These are phyloP conservation scores for Matsumyia berberina DNA, from an alignment of 2,888 invertebrate genomes.

Conservation along the genomic window DNA sequence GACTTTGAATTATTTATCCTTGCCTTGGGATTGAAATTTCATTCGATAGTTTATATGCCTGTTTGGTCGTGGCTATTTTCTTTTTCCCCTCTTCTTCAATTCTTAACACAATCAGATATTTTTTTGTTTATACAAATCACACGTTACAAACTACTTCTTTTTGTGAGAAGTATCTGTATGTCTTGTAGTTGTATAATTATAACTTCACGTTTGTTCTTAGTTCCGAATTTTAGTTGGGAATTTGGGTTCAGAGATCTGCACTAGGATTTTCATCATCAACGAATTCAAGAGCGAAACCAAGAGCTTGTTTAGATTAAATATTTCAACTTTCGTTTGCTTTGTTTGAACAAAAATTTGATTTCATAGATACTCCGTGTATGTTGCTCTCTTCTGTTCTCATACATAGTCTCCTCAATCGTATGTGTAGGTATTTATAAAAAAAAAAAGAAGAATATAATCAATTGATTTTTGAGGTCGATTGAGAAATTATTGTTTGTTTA, in stretches of 20 bases:
- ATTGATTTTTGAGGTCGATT: constrained; percentile 77
- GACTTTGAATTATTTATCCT: constrained; percentile 74
- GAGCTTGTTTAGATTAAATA: constrained; percentile 51
- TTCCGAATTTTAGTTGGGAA: constrained; percentile 5
- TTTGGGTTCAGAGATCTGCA: constrained; percentile 29
- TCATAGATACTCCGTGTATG: constrained; percentile 49
- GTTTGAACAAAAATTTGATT: constrained; percentile 67
- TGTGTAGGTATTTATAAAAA: constrained; percentile 64
- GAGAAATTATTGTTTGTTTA: constrained; percentile 82
- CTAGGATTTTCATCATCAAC: constrained; percentile 27
- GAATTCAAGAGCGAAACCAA: constrained; percentile 32
- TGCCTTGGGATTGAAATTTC: constrained; percentile 79
- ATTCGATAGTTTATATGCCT: constrained; percentile 47
- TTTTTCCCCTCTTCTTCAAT: constrained; percentile 26
- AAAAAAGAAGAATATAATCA: constrained; percentile 76
- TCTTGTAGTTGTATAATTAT: constrained; percentile 25
- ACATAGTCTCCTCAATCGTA: constrained; percentile 47
- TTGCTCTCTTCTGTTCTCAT: constrained; percentile 55
- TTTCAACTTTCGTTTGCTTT: constrained; percentile 38
- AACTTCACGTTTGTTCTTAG: no score
- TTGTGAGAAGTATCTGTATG: constrained; percentile 38
- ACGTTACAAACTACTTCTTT: constrained; percentile 41
- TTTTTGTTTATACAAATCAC: constrained; percentile 37
- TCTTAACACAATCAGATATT: constrained; percentile 2
- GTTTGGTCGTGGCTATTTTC: constrained; percentile 32